Base-by-base conservation (phyloP, 1,140 invertebrate genomes). In the Monochamus saltuarius region DNA sequence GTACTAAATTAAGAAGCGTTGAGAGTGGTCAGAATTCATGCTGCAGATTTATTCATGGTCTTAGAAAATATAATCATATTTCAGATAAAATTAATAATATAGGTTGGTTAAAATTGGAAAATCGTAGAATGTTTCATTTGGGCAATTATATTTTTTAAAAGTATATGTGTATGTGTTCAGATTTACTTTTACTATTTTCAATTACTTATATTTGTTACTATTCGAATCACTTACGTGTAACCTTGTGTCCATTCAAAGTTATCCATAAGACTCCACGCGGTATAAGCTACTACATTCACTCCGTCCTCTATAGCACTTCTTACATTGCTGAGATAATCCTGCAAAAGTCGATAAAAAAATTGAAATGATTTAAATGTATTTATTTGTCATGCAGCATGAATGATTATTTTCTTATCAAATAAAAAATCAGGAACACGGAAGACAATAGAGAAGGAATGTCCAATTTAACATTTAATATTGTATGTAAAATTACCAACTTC, bases 191-290 rank as follows among this genome's bases (percentile, higher is more conserved):
- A n/a, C n/a, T n/a, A 6, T 29, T 29, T 29, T 29, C 2, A 29
- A 29, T 2, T 29, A 29, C 2, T 29, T 29, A 6, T 29, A 29
- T 6, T 29, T 29, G 22, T 29, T 29, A 29, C 6, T 2, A 3
- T 29, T 29, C 22, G 6, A 29, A 6, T 9, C 4, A 56, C 53
- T 56, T 56, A 66, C 64, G 64, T 60, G 45, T 58, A 66, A 13
- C 64, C 64, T 14, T 14, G 34, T 4, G n/a, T n/a, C 64, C 64
- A 66, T 38, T 66, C 64, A 53, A 66, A 29, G 37, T 66, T 66
- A 42, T 66, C 64, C 53, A 66, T 42, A 16, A 67, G 13, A 35
- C 61, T 64, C 65, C 65, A 67, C 3, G 64, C 58, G 1, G 65
- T 67, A 42, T 61, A 67, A 40, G 43, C 49, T 9, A 39, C 14